Evolutionary conservation across 2,113 vertebrate genomes (phyloP).

Genomic region (Erythrolamprus reginae): DNA sequence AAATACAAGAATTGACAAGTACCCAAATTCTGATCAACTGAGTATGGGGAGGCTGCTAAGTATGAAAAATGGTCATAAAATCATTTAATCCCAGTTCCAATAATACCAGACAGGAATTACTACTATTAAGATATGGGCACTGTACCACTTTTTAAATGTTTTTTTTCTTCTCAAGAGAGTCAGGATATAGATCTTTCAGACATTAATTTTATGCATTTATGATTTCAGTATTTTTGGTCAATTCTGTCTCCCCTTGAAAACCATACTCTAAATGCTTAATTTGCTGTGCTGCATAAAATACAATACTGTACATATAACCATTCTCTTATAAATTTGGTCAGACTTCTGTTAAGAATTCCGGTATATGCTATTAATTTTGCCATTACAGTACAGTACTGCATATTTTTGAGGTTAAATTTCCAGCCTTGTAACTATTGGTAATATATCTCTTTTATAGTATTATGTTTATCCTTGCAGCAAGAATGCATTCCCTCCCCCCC

Average conservation of each 20-base stretch:
- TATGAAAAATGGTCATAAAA: neutral
- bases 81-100: neutral
- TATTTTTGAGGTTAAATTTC: neutral
- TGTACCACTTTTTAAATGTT: neutral
- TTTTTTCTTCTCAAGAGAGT: neutral
- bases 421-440: neutral
- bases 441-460: neutral
- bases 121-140: neutral
- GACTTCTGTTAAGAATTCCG: too few species aligned
- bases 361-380: neutral
- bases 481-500: neutral
- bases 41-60: neutral
- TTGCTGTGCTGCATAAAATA: neutral
- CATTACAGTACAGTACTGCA: too few species aligned
- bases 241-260: neutral
- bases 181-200: neutral
- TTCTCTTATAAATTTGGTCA: neutral
- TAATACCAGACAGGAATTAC: neutral
- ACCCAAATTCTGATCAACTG: neutral
- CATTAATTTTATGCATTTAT: neutral
- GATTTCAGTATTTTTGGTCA: neutral
- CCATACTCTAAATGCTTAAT: neutral
- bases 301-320: too few species aligned
- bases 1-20: neutral
- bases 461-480: neutral